Base-by-base conservation (phyloP, 2,797 vertebrate species). In the Gymnothorax reevesii region DNA sequence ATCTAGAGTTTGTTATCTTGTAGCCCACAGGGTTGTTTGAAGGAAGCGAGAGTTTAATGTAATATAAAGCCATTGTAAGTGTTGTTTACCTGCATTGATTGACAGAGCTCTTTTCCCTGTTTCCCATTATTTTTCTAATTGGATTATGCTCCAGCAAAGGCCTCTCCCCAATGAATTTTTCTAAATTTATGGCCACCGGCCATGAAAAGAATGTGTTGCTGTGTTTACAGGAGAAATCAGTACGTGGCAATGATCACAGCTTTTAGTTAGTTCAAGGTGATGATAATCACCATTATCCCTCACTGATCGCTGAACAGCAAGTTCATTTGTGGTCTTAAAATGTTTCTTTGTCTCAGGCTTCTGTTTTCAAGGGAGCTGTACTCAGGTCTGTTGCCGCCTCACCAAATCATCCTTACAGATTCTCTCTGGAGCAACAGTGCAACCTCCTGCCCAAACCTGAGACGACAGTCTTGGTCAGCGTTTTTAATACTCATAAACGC, bases 61-160 rank as follows among this genome's bases (percentile, higher is more conserved):
- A 80, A 55, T 80, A 20, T 80, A 7, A 80, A n/a, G 12, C 73
- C 9, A 8, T 52, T 17, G 42, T 49, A 52, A 77, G 52, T n/a
- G 52, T 22, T 55, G 52, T 80, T 80, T 80, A 80, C 52, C 77
- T 77, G 33, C 42, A 77, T 77, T 77, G 52, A 49, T 77, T 77
- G 73, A 77, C 73, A 77, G 20, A 77, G 73, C 49, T 77, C 52
- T 80, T 22, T 13, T 6, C 27, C 27, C 73, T 52, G 42, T 17
- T 17, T 75, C 7, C 49, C 77, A n/a, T 80, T 80, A 22, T 80
- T 52, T 13, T 54, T n/a, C 7, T 80, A 80, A 80, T 80, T 80
- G 49, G 52, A 54, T 54, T 54, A 55, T 55, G 77, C 77, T 55
- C 7, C 10, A 9, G 54, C 8, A 80, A 80, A 80, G 77, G 77